phyloP scores from a whole-genome alignment of 2,888 invertebrate genomes.

The Drosophila austrosaltans region DNA sequence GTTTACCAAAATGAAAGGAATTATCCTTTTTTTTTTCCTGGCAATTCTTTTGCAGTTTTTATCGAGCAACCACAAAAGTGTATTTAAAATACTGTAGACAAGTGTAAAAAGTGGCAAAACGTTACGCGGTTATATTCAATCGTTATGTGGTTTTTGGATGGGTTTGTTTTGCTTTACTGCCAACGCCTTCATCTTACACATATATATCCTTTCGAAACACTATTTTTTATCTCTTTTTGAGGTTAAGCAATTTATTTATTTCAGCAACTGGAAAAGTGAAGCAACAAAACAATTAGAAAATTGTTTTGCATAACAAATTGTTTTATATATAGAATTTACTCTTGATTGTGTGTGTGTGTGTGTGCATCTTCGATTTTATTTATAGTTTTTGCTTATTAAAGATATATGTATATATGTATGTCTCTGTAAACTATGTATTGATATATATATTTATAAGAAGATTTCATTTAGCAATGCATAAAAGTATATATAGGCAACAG shows the following conservation, averaged over 20 bases:
- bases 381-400: conserved; percentile 46
- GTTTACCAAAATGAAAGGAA: too few species aligned
- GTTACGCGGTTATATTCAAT: conserved; percentile 66
- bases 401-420: neutral
- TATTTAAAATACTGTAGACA: conserved; percentile 52
- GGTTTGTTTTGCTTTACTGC: conserved; percentile 5
- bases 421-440: too few species aligned
- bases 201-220: neutral
- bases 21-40: neutral
- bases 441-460: neutral
- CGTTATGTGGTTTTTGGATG: conserved; percentile 58
- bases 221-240: conserved; percentile 33
- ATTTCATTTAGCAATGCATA: neutral
- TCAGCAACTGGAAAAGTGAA: neutral
- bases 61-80: conserved; percentile 41
- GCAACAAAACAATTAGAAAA: conserved; percentile 62
- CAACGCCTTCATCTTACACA: conserved; percentile 27
- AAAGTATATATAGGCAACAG: neutral
- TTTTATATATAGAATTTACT: neutral
- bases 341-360: conserved; percentile 35
- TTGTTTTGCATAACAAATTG: conserved; percentile 26
- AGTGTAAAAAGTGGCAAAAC: conserved; percentile 59
- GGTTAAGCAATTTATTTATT: conserved; percentile 56
- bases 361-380: conserved; percentile 49
- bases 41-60: conserved; percentile 1